Evolutionary conservation across 2,797 vertebrate genomes (phyloP), one percentile per base, ranked within the genome.

Genomic region (Lutjanus campechanus): DNA sequence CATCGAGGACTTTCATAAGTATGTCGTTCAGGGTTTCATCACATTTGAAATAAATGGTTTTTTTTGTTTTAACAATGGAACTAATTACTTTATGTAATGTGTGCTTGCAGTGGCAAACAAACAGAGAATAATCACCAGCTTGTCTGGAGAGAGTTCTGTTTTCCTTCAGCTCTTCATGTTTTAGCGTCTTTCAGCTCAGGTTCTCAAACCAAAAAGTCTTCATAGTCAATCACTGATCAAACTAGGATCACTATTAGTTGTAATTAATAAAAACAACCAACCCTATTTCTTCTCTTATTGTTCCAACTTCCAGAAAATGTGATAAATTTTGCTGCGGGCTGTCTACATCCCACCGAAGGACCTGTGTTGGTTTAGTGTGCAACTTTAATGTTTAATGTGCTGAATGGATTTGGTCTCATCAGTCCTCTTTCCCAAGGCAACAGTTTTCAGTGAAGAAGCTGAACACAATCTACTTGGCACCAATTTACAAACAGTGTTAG

Each of bases 1-100:
- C 96, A 99, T 99, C 5, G 97, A 99, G 93, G 98, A 99, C 94
- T 99, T 99, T 88, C 98, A 99, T 95, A 99, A 97, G 98, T 99
- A 96, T 4, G 95, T 69, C 2, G 22, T 8, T 29, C 0, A 17
- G 4, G 2, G 13, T 55, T 61, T 60, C 4, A 46, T 50, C 11
- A 1, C 4, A 8, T 16, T 51, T 12, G 8, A 43, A 63, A 63
- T 65, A 20, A 12, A 3, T 51, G 29, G n/a, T n/a, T 15, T 22
- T 66, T 36, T 13, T n/a, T 22, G 19, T n/a, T 25, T 55, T 11
- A 44, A 46, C 66, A 58, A 5, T 41, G 6, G 13, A 55, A 59
- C 3, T 19, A 25, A 53, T 46, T 4, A 22, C 8, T 15, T 36
- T 19, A 40, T 29, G 25, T 58, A 19, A 63, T 11, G 5, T 9